phyloP scores from a whole-genome alignment of 2,888 invertebrate genomes.

The Cryptus viduatorius region DNA sequence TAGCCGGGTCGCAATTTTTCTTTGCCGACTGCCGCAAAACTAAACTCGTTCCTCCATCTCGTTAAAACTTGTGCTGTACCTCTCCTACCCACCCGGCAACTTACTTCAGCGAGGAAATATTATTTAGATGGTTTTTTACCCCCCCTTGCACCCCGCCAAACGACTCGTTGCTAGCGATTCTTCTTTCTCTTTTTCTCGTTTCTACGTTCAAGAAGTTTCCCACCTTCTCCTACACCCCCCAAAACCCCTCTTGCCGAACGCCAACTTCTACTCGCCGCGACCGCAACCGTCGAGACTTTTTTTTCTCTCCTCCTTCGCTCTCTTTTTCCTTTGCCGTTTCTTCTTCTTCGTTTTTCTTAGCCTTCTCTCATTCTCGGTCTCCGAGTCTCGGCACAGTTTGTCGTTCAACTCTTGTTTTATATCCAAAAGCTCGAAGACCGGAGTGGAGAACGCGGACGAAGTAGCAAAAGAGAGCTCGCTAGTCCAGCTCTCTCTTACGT shows the following conservation, averaged over 20 bases:
- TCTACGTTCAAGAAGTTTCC: conserved; percentile 9
- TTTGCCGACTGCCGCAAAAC: conserved; percentile 72
- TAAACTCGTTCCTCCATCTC: conserved; percentile 79
- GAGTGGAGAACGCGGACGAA: conserved; percentile 17
- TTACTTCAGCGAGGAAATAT: conserved; percentile 76
- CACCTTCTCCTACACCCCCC: conserved; percentile 8
- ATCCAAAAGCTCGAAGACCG: conserved; percentile 60
- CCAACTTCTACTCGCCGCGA: conserved; percentile 10
- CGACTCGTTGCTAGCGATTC: conserved; percentile 32
- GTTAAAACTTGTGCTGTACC: conserved; percentile 78
- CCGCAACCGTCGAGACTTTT: conserved; percentile 6
- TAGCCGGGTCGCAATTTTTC: conserved; percentile 73
- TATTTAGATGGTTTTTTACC: conserved; percentile 80
- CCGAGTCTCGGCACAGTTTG: conserved; percentile 32
- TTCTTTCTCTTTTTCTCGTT: conserved; percentile 23
- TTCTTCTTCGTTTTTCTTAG: background rate
- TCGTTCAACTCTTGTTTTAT: conserved; percentile 73
- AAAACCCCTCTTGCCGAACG: conserved; percentile 15
- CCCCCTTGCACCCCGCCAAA: conserved; percentile 59
- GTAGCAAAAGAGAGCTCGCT: conserved; percentile 17
- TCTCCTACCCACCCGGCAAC: conserved; percentile 49
- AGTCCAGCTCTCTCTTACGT: conserved; percentile 69
- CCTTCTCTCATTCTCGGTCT: conserved; percentile 24
- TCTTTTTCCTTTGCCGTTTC: background rate
- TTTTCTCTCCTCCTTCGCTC: conserved; percentile 9